Conservation (phyloP, 1,140 invertebrate genomes). For the Drosophila nikananu region DNA sequence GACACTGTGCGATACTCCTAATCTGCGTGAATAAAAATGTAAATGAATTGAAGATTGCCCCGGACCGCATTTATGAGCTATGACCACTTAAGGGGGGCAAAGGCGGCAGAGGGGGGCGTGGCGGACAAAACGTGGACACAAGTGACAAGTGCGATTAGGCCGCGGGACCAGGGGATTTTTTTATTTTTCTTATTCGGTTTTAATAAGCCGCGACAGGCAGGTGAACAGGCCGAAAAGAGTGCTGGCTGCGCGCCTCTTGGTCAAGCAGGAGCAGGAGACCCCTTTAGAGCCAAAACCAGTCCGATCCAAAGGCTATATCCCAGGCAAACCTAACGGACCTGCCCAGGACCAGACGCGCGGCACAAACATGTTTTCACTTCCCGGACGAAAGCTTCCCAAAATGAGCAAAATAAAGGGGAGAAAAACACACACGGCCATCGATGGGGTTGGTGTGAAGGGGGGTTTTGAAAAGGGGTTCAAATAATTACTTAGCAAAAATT, state of each 20-base stretch:
- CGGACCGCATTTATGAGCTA: conserved; percentile 68
- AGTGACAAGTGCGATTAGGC: conserved; percentile 73
- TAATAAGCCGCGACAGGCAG: conserved; percentile 70
- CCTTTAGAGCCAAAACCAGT: conserved; percentile 23
- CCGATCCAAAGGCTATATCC: conserved; percentile 18
- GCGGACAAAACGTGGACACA: conserved; percentile 42
- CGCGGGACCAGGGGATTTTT: conserved; percentile 11
- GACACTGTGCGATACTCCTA: conserved; percentile 78
- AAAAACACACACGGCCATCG: conserved; percentile 44
- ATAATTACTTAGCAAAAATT: background rate
- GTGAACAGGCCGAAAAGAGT: conserved; percentile 27
- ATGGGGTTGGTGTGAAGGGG: conserved; percentile 8
- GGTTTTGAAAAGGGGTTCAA: background rate
- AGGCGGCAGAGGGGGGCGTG: conserved; percentile 38
- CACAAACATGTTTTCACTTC: conserved; percentile 74
- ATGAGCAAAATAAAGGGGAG: conserved; percentile 49
- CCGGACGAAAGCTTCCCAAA: conserved; percentile 56
- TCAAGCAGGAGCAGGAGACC: conserved; percentile 6
- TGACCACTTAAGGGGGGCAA: conserved; percentile 43
- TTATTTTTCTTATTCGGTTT: conserved; percentile 17
- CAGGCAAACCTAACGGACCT: conserved; percentile 64
- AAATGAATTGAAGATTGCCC: conserved; percentile 83
- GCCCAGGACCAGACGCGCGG: conserved; percentile 26
- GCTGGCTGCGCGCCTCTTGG: conserved; percentile 12
- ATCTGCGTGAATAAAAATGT: conserved; percentile 84